Evolutionary conservation across 2,113 vertebrate species (phyloP).

Genomic region (Ivindomyrus marchei): DNA sequence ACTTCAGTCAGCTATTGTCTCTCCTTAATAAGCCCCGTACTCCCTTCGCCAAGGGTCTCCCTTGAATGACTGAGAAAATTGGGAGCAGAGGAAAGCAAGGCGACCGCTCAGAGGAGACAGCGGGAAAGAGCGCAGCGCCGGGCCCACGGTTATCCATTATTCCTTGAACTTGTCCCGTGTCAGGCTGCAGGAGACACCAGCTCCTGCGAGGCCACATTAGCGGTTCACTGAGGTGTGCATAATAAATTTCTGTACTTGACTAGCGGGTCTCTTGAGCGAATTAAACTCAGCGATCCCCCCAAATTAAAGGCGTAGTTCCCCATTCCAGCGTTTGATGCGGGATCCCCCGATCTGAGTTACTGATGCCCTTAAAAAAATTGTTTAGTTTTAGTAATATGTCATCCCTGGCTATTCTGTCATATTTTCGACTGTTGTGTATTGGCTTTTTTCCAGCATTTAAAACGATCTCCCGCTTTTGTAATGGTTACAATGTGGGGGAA

Average conservation of each 20-base stretch:
- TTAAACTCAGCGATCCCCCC: constrained; percentile 15
- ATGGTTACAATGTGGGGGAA: constrained; percentile 2
- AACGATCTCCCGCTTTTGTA: background rate
- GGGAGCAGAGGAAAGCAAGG: background rate
- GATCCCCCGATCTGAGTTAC: background rate
- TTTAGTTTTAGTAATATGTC: background rate
- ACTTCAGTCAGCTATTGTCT: constrained; percentile 3
- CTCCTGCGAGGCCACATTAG: constrained; percentile 19
- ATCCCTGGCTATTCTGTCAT: background rate
- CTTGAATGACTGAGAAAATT: constrained; percentile 9
- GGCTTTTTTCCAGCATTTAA: background rate
- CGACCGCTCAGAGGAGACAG: background rate
- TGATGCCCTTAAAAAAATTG: background rate
- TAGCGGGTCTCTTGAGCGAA: constrained; percentile 15
- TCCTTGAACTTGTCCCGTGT: background rate
- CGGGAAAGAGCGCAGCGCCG: background rate
- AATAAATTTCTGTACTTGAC: constrained; percentile 20
- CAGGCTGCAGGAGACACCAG: background rate
- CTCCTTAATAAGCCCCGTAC: background rate
- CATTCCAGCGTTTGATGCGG: background rate
- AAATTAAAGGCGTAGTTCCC: background rate
- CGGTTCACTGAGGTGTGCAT: background rate
- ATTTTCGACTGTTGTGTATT: background rate
- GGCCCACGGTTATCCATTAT: constrained; percentile 6
- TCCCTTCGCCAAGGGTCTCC: background rate